Evolutionary conservation across 2,113 vertebrate species (phyloP).

Genomic region (Xerus inauris): DNA sequence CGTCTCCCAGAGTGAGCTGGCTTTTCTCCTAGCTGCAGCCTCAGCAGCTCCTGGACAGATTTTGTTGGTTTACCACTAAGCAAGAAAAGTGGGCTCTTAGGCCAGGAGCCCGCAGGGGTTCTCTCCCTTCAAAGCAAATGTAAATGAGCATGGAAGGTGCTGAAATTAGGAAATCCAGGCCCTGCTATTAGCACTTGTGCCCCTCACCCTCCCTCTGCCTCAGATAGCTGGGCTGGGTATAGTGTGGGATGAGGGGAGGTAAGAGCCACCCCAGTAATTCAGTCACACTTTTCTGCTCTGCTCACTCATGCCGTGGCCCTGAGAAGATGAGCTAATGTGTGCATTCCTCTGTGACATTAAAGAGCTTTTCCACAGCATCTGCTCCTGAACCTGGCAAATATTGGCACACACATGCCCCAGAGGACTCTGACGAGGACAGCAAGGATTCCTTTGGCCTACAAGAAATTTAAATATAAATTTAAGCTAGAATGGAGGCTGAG

Average conservation of each 20-base stretch:
- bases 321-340: conserved; percentile 47
- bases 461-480: background rate
- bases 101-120: conserved; percentile 30
- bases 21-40: conserved; percentile 2
- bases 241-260: background rate
- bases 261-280: background rate
- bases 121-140: conserved; percentile 55
- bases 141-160: background rate
- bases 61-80: conserved; percentile 57
- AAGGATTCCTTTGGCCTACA: background rate
- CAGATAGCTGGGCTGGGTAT: background rate
- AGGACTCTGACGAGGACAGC: background rate
- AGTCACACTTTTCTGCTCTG: background rate
- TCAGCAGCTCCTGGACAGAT: conserved; percentile 53
- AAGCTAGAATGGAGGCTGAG: background rate
- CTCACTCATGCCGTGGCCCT: background rate
- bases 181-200: background rate
- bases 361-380: conserved; percentile 28
- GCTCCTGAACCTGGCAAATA: background rate
- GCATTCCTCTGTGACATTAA: conserved; percentile 31
- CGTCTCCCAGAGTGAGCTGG: background rate
- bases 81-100: conserved; percentile 66
- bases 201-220: background rate
- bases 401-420: fast-evolving
- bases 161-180: background rate